Base-by-base conservation (phyloP, 2,888 invertebrate species). In the Baccha elongata region DNA sequence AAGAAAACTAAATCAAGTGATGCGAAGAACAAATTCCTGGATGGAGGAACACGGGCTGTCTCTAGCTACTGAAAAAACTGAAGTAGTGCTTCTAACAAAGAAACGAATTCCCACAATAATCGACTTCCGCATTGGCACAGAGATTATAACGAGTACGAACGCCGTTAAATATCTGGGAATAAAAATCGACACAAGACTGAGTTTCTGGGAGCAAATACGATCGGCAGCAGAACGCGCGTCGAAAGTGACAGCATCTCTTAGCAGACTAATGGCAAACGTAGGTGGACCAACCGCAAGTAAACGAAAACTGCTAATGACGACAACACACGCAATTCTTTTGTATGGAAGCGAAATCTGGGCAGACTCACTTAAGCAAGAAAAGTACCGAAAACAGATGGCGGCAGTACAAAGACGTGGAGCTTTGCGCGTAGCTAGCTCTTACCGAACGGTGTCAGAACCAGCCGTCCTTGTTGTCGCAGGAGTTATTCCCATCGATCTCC, bases 41-140 rank as follows among this genome's bases (percentile, higher is more conserved):
- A n/a, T n/a, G n/a, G n/a, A n/a, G n/a, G n/a, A n/a, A n/a, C n/a
- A n/a, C n/a, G n/a, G n/a, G n/a, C n/a, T n/a, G n/a, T n/a, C n/a
- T n/a, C n/a, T n/a, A 73, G 1, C 35, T 23, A 23, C 23, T 23
- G 5, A 11, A 8, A 35, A 35, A 60, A 53, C 10, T 65, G 10
- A 69, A 8, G 52, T 44, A 1, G 69, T 75, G 69, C 50, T 7
- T 11, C 2, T 11, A 7, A 35, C 8, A 35, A 35, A 11, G 35
- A 35, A 35, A 35, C 8, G 11, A 35, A 35, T 35, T 8, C 8
- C 35, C 35, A 2, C 35, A 35, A n/a, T n/a, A n/a, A n/a, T n/a
- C n/a, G n/a, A n/a, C n/a, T n/a, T n/a, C n/a, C n/a, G n/a, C n/a
- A n/a, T n/a, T n/a, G n/a, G n/a, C n/a, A n/a, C n/a, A n/a, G n/a